Evolutionary conservation across 2,113 vertebrate genomes (phyloP).

Genomic region (Tragelaphus imberbis): DNA sequence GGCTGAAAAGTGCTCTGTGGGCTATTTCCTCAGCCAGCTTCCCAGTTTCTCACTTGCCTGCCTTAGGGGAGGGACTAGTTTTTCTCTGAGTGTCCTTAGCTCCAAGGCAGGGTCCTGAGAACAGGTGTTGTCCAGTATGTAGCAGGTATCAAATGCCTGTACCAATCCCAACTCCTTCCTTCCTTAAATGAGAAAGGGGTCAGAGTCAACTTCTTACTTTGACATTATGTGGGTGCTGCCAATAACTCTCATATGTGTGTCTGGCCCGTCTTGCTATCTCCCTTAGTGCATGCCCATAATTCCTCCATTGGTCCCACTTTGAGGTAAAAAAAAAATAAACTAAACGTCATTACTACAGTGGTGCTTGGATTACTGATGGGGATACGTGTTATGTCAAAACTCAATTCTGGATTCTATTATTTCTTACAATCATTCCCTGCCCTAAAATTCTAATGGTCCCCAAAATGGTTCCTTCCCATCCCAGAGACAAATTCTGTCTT

Average conservation of each 20-base stretch:
- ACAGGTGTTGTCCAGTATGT: neutral
- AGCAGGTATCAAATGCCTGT: neutral
- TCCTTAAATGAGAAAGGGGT: constrained; percentile 29
- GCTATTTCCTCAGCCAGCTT: neutral
- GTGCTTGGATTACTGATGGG: neutral
- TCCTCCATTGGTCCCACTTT: neutral
- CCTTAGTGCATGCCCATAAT: neutral
- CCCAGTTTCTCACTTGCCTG: neutral
- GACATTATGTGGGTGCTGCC: neutral
- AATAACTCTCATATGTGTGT: neutral
- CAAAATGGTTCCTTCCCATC: neutral
- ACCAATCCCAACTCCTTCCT: neutral
- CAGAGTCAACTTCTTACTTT: neutral
- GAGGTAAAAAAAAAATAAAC: neutral
- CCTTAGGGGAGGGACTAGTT: neutral
- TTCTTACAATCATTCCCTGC: constrained; percentile 7
- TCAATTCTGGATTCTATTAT: neutral
- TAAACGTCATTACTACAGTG: neutral
- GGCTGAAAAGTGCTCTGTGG: neutral
- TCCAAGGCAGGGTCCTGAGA: neutral
- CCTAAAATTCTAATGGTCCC: neutral
- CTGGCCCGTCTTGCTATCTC: neutral
- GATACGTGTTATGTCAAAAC: neutral
- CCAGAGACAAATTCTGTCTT: neutral
- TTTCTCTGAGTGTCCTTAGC: neutral